Base-by-base conservation (phyloP, 23 tunicate genomes). In the Ascidia mentula region DNA sequence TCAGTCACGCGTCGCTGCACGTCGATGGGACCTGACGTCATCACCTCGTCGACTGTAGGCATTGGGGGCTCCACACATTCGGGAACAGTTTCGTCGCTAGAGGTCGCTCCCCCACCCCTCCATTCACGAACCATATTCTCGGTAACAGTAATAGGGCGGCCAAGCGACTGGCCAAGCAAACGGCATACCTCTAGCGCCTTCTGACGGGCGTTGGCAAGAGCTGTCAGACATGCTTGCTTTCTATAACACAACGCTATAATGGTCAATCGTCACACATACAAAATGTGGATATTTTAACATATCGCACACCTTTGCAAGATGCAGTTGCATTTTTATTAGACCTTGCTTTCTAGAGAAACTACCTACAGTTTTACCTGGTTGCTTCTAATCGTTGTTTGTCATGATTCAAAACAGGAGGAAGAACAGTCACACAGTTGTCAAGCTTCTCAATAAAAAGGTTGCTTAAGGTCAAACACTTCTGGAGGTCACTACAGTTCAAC, bases 111-210 rank as follows among this genome's bases (percentile, higher is more conserved):
- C 28, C 36, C 69, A 3, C 97, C 97, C 72, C 33, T 74, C 76
- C 82, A 60, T 59, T 91, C 97, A 33, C 89, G 73, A 18, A 83
- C 79, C 12, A 71, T 53, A 38, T 92, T 90, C 59, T 92, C 97
- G 20, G 82, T 87, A 38, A 92, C 78, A 38, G 20, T 82, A 5
- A 92, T 79, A n/a, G 97, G 97, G 8, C 92, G 85, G 53, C 97
- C 97, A 4, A 92, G 61, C 32, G 69, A 40, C 79, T 87, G 92
- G 45, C 92, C 92, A 42, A 92, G 75, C 61, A 92, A 69, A 6
- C 89, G 82, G 69, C 97, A 92, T 5, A 92, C 79, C 37, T 92
- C 97, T 24, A 80, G 42, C 31, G 97, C 97, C 75, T 92, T 92
- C 69, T 87, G 89, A 31, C 88, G 77, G 28, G 97, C 97, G 69